Conservation (phyloP, 2,888 invertebrate genomes). For the Nasonovia ribisnigri region DNA sequence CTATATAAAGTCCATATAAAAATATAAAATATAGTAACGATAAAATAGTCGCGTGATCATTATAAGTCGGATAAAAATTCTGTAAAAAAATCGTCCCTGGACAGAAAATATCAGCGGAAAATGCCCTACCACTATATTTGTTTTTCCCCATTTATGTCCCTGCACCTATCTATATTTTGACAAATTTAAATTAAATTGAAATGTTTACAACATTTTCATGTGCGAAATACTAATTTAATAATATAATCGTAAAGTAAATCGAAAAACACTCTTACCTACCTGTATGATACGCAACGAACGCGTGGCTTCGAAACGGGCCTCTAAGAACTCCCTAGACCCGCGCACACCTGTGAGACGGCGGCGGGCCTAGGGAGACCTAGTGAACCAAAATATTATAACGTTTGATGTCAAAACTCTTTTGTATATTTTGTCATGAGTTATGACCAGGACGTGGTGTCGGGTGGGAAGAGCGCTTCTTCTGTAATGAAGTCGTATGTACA, state of each 20-base stretch:
- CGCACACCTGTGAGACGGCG: too few species aligned
- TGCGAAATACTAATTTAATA: neutral
- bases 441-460: neutral
- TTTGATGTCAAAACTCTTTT: neutral
- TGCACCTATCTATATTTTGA: neutral
- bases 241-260: neutral
- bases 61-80: neutral
- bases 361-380: too few species aligned
- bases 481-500: neutral
- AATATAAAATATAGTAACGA: neutral
- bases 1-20: neutral
- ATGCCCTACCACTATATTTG: too few species aligned
- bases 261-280: too few species aligned
- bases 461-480: neutral
- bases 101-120: neutral
- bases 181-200: neutral
- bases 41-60: neutral
- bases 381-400: too few species aligned
- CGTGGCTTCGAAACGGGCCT: too few species aligned
- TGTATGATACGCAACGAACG: too few species aligned
- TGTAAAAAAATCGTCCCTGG: neutral
- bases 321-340: too few species aligned
- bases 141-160: neutral
- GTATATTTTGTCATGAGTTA: neutral
- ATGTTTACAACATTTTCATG: neutral